Base-by-base conservation (phyloP, 2,888 invertebrate genomes). In the Criorhina ranunculi region DNA sequence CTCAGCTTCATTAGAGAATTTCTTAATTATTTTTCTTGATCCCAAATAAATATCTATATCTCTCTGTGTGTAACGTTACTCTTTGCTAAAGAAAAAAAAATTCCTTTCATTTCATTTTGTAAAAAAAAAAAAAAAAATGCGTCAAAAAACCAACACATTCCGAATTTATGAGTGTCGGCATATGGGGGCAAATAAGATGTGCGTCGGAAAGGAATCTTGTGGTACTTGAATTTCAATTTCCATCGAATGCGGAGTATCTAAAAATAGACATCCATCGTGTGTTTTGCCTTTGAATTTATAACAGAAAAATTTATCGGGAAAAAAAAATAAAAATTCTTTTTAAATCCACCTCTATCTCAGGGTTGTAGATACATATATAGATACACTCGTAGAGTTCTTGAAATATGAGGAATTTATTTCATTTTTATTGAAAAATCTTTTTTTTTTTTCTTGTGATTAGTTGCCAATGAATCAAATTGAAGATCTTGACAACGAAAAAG, bases 181-280 rank as follows among this genome's bases (percentile, higher is more conserved):
- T 73, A 59, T 59, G 78, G 64, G 55, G 59, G 33, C 40, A 66
- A 57, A 66, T 66, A 75, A 66, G 49, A 46, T 62, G 73, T 73
- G 62, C 73, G 62, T 72, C 75, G 29, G n/a, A 12, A 44, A 7
- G 60, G 29, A 44, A 60, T 59, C 24, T 73, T 49, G 49, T 40
- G 19, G 46, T 79, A 59, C 80, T 80, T 67, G 80, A 80, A 75
- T 80, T 75, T 75, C 15, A 69, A 75, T 75, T 79, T 75, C 67
- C 53, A 75, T 75, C 42, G 67, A 80, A 75, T 60, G 64, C 44
- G 35, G 51, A 60, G 60, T 60, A 60, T 75, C 80, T 80, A 62
- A 46, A 80, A 75, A 75, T 80, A 75, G 40, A 33, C 17, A 7
- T 79, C 59, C 49, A 59, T 62, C 29, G 55, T n/a, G 60, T 44